Conservation (phyloP, 2,888 invertebrate genomes). For the Conistra vaccinii region DNA sequence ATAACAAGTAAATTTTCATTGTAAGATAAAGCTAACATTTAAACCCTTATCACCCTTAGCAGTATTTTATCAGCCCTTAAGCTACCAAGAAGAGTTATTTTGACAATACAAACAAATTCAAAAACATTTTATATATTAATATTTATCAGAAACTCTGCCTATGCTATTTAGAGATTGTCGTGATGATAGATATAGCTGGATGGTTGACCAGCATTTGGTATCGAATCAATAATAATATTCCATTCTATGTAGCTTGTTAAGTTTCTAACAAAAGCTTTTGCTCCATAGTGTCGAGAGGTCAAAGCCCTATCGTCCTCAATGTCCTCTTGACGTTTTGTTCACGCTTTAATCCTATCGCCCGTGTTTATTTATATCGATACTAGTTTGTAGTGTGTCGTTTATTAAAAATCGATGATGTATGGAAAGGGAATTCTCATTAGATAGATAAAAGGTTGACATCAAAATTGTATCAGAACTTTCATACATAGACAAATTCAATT, state of each 20-base stretch:
- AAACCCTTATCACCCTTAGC: conserved; percentile 13
- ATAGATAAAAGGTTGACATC: conserved; percentile 11
- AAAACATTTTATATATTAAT: neutral
- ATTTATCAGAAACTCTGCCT: neutral
- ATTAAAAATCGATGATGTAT: conserved; percentile 34
- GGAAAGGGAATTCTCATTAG: conserved; percentile 7
- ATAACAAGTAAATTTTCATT: conserved; percentile 18
- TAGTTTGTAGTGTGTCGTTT: conserved; percentile 46
- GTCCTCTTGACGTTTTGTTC: conserved; percentile 61
- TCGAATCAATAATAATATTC: conserved; percentile 32
- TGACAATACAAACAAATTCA: neutral
- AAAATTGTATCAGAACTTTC: too few species aligned
- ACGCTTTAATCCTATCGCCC: conserved; percentile 43
- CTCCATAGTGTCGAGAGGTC: conserved; percentile 52
- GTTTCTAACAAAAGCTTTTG: conserved; percentile 31
- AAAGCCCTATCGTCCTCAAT: conserved; percentile 61
- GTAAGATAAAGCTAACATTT: neutral
- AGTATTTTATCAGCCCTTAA: conserved; percentile 8
- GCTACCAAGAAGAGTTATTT: neutral
- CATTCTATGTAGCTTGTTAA: neutral
- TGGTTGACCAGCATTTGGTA: neutral
- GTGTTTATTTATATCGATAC: conserved; percentile 58
- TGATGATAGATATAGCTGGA: neutral
- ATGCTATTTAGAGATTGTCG: neutral
- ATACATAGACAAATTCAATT: neutral